A percentile compares a stretch with the other conserved stretches of the same genome.
phyloP scores from a whole-genome alignment of 2,888 invertebrate genomes.

The Danaus chrysippus region DNA sequence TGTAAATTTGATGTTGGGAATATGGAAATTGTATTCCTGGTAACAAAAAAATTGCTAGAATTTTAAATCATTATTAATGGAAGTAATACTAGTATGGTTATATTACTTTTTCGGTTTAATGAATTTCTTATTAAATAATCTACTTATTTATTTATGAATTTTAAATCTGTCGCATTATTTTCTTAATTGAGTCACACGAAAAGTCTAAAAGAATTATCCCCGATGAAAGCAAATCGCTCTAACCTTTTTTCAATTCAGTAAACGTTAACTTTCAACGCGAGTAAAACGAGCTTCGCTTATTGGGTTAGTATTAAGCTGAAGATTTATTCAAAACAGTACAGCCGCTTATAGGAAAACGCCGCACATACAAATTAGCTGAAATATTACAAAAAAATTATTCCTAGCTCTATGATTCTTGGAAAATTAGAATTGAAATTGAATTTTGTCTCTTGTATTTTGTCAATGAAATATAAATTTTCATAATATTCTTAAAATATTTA shows the following conservation, averaged over 20 bases:
- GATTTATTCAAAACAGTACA: slow-evolving; percentile 70
- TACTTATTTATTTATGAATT: slow-evolving; percentile 1
- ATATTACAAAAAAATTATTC: background rate
- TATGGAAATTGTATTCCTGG: slow-evolving; percentile 16
- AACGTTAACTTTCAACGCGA: slow-evolving; percentile 54
- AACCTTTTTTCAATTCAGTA: slow-evolving; percentile 65
- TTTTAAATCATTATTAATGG: background rate
- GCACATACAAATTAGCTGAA: slow-evolving; percentile 57
- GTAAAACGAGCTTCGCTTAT: slow-evolving; percentile 58
- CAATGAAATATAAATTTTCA: background rate
- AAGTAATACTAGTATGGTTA: background rate
- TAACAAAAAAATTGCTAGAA: slow-evolving; percentile 3
- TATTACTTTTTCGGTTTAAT: slow-evolving; percentile 1
- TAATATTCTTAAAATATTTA: background rate
- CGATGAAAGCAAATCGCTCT: slow-evolving; percentile 61
- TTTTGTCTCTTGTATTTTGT: background rate
- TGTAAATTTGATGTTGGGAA: slow-evolving; percentile 12
- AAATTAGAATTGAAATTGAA: background rate
- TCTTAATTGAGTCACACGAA: slow-evolving; percentile 22
- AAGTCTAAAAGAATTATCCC: slow-evolving; percentile 35
- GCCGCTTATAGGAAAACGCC: slow-evolving; percentile 45
- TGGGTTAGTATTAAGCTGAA: slow-evolving; percentile 65
- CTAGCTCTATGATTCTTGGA: background rate
- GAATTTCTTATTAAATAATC: background rate
- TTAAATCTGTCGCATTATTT: slow-evolving; percentile 13